phyloP scores from a whole-genome alignment of 2,113 vertebrate genomes.

The Upupa epops region DNA sequence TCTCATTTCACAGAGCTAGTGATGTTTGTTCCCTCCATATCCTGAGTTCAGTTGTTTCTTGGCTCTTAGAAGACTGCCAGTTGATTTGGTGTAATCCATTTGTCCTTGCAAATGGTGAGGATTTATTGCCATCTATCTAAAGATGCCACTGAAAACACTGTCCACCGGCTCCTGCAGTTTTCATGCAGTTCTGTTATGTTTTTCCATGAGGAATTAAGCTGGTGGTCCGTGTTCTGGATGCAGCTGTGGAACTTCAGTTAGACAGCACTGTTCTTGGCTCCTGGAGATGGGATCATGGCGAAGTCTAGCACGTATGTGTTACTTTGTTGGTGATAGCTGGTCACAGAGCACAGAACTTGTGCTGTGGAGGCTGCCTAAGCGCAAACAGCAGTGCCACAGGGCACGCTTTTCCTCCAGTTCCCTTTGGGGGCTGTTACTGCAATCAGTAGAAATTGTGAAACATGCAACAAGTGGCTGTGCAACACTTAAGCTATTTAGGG shows the following conservation, averaged over 20 bases:
- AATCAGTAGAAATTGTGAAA: neutral
- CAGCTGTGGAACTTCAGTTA: neutral
- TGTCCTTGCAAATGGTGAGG: neutral
- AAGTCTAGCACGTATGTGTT: rapidly evolving
- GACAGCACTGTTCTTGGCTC: neutral
- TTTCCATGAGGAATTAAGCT: neutral
- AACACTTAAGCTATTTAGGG: neutral
- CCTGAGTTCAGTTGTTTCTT: neutral
- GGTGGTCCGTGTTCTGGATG: neutral
- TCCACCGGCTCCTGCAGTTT: neutral
- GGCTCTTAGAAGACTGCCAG: neutral
- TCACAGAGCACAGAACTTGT: neutral
- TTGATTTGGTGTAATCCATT: neutral
- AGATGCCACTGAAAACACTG: neutral
- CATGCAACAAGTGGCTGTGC: neutral
- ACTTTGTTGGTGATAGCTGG: neutral
- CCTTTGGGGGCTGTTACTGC: neutral
- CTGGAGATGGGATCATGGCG: rapidly evolving
- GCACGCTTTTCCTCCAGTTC: neutral
- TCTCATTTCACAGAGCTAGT: neutral
- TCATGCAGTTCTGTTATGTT: neutral
- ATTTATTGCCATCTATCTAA: neutral
- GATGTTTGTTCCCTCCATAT: neutral
- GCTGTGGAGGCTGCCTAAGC: neutral
- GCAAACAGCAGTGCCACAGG: neutral